A percentile compares a stretch with the other conserved stretches of the same genome.
phyloP scores from a whole-genome alignment of 2,113 vertebrate species.

The Sterna hirundo region DNA sequence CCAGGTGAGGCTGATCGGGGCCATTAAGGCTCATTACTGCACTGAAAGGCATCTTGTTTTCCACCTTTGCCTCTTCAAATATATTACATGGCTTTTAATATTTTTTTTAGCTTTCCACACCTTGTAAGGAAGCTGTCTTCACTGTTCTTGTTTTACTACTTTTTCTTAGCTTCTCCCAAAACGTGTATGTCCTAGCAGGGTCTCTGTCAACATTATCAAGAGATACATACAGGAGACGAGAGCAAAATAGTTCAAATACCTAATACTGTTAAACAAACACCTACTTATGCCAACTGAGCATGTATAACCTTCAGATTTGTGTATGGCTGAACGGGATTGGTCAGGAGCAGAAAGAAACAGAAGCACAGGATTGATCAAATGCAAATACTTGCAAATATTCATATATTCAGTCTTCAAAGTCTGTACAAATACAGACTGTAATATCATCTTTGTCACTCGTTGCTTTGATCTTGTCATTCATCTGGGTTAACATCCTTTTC shows the following conservation, averaged over 20 bases:
- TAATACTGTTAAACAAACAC: not conserved
- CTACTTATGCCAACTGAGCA: not conserved
- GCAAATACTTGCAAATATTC: constrained; percentile 66
- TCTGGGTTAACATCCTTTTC: constrained; percentile 49
- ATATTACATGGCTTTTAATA: not conserved
- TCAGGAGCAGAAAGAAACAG: constrained; percentile 37
- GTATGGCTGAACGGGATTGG: constrained; percentile 9
- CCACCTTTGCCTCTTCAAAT: not conserved
- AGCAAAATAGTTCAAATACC: not conserved
- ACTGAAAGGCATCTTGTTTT: not conserved
- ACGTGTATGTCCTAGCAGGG: not conserved
- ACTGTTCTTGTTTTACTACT: not conserved
- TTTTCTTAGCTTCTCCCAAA: not conserved
- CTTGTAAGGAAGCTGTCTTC: not conserved
- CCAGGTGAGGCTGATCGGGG: not conserved
- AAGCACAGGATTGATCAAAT: constrained; percentile 40
- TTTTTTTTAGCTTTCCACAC: not conserved
- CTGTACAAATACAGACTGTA: constrained; percentile 46
- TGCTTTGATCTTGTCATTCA: constrained; percentile 67
- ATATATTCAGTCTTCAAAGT: constrained; percentile 62
- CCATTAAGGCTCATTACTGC: not conserved
- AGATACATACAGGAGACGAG: not conserved
- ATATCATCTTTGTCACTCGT: constrained; percentile 53
- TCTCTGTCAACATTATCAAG: not conserved
- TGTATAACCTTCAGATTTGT: constrained; percentile 7